Conservation (phyloP, 1,140 invertebrate genomes). For the Cepaea nemoralis region DNA sequence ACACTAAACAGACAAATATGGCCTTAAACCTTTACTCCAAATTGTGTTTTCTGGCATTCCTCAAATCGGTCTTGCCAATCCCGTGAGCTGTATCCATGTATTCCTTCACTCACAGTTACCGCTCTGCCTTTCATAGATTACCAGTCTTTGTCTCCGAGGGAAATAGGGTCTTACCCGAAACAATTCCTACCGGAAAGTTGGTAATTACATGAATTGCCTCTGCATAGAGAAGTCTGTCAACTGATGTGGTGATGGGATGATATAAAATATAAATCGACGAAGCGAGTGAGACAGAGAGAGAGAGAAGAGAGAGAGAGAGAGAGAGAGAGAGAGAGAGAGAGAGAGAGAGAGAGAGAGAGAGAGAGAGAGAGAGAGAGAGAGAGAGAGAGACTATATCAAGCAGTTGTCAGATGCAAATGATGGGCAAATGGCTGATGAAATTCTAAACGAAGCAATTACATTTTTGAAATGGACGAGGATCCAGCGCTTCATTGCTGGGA, state of each 20-base stretch:
- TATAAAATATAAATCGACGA: conserved; percentile 10
- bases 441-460: background rate
- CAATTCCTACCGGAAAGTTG: conserved; percentile 34
- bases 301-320: no score
- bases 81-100: conserved; percentile 8
- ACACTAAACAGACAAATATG: no score
- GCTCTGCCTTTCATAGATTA: conserved; percentile 20
- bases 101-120: background rate
- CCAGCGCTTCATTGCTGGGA: no score
- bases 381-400: no score
- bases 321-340: no score
- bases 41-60: background rate
- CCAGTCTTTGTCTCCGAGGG: conserved; percentile 11
- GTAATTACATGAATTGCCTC: conserved; percentile 26
- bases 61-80: background rate
- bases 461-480: no score
- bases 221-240: background rate
- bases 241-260: conserved; percentile 19
- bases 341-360: no score
- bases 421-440: conserved; percentile 1
- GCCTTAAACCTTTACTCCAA: background rate
- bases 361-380: no score
- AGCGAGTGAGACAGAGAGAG: no score
- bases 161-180: conserved; percentile 18
- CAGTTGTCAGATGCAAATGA: background rate